phyloP scores from a whole-genome alignment of 2,888 invertebrate genomes.

The Phortica magna region DNA sequence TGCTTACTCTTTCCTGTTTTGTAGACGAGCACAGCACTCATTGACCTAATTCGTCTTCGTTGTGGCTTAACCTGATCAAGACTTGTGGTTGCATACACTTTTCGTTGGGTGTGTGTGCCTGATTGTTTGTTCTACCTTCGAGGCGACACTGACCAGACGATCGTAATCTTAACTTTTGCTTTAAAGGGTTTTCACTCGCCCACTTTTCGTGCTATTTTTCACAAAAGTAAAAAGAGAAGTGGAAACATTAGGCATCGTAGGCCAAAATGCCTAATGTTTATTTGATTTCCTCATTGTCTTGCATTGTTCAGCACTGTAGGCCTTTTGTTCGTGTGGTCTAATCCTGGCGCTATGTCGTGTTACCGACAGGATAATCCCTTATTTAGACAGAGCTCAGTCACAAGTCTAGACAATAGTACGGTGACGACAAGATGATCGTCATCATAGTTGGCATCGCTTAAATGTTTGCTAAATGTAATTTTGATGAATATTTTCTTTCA shows the following conservation, averaged over 20 bases:
- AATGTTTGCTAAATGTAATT: constrained; percentile 48
- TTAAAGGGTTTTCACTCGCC: constrained; percentile 52
- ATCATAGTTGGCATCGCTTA: constrained; percentile 48
- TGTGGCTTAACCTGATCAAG: constrained; percentile 47
- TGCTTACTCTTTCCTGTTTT: constrained; percentile 20
- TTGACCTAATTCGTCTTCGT: constrained; percentile 59
- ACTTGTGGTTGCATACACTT: constrained; percentile 7
- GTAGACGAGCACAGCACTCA: constrained; percentile 24
- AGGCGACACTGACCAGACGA: constrained; percentile 54
- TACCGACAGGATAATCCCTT: constrained; percentile 62
- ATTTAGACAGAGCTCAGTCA: constrained; percentile 68
- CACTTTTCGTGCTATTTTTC: constrained; percentile 29
- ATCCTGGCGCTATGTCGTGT: constrained; percentile 61
- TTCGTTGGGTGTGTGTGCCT: constrained; percentile 12
- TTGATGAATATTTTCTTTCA: constrained; percentile 37
- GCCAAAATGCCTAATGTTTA: constrained; percentile 59
- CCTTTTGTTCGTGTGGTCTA: constrained; percentile 42
- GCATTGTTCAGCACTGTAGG: constrained; percentile 6
- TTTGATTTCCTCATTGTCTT: constrained; percentile 65
- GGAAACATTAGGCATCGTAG: neutral
- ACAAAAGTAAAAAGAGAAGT: neutral
- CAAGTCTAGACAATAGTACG: constrained; percentile 61
- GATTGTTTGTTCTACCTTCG: neutral
- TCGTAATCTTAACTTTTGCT: constrained; percentile 67
- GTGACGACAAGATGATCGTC: neutral